phyloP scores from a whole-genome alignment of 2,888 invertebrate genomes.

The Microdon myrmicae region DNA sequence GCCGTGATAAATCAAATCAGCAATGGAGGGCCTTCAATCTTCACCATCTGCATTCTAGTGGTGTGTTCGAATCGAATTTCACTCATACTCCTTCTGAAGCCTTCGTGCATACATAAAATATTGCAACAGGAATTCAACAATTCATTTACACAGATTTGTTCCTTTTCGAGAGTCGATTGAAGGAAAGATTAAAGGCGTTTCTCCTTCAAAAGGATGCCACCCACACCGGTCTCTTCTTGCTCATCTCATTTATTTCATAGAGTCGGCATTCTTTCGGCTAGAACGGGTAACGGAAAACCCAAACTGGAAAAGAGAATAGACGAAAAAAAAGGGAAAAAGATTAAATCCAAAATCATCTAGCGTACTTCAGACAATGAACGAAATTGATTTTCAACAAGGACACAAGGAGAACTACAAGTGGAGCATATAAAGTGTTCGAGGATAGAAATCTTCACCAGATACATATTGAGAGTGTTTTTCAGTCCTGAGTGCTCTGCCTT shows the following conservation, averaged over 20 bases:
- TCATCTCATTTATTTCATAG: too few relatives aligned
- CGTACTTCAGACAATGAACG: slow-evolving; percentile 50
- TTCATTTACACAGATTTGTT: slow-evolving; percentile 47
- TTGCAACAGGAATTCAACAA: slow-evolving; percentile 44
- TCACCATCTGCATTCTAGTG: too few relatives aligned
- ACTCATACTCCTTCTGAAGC: too few relatives aligned
- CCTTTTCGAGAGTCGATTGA: slow-evolving; percentile 35
- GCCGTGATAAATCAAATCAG: too few relatives aligned
- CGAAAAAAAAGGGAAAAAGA: slow-evolving; percentile 5
- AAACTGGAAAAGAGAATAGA: background rate
- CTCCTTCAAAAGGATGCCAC: slow-evolving; percentile 11
- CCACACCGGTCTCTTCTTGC: slow-evolving; percentile 18
- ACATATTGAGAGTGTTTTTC: slow-evolving; percentile 47
- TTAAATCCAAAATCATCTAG: slow-evolving; percentile 34
- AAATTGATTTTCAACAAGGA: slow-evolving; percentile 52
- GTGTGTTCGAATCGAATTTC: too few relatives aligned
- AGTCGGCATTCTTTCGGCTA: too few relatives aligned
- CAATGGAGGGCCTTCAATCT: too few relatives aligned
- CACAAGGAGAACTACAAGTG: slow-evolving; percentile 47
- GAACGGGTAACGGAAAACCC: too few relatives aligned
- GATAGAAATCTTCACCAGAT: slow-evolving; percentile 49
- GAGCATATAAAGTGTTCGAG: slow-evolving; percentile 50
- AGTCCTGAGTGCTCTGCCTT: slow-evolving; percentile 31
- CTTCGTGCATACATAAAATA: slow-evolving; percentile 22
- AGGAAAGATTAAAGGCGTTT: slow-evolving; percentile 48